Base-by-base conservation (phyloP, 2,888 invertebrate species). In the Philonicus albiceps region DNA sequence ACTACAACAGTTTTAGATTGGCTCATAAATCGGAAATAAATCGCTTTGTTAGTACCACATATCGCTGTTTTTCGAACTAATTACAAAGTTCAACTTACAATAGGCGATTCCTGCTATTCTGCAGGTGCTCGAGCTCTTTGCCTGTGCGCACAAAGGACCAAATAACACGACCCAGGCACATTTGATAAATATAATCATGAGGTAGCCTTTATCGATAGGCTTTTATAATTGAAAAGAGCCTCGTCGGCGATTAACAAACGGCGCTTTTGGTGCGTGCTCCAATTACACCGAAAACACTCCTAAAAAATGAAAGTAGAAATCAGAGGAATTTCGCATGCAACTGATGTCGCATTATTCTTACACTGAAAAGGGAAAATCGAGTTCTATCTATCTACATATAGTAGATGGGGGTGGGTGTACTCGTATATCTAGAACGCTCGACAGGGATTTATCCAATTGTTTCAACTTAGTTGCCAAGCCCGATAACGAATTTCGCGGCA, bases 401-500 rank as follows among this genome's bases (percentile, higher is more conserved):
- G n/a, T n/a, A n/a, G n/a, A n/a, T n/a, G n/a, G n/a, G n/a, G 1
- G 8, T 37, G 1, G 34, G 34, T 22, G 11, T 19, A n/a, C n/a
- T n/a, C n/a, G n/a, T n/a, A 64, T 3, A 22, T 8, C 6, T 1
- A 7, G 0, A 19, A 27, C 2, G 27, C 11, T 22, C 19, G 11
- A 64, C 19, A 8, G 27, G 55, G 64, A 22, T 22, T 64, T 64
- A 64, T 64, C 64, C 64, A 64, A 64, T 64, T 74, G 37, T 74
- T 74, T 34, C n/a, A 74, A 74, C 37, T 74, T 74, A 37, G 37
- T 74, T 74, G 74, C 34, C 74, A 74, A 34, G 37, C 34, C 34
- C 31, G 74, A 74, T 74, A 74, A 74, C 74, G 74, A 74, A n/a
- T 74, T 64, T 64, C 64, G 64, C 64, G 64, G 64, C 64, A 11